Base-by-base conservation (phyloP, 2,797 vertebrate genomes). In the Sorex maritimensis region DNA sequence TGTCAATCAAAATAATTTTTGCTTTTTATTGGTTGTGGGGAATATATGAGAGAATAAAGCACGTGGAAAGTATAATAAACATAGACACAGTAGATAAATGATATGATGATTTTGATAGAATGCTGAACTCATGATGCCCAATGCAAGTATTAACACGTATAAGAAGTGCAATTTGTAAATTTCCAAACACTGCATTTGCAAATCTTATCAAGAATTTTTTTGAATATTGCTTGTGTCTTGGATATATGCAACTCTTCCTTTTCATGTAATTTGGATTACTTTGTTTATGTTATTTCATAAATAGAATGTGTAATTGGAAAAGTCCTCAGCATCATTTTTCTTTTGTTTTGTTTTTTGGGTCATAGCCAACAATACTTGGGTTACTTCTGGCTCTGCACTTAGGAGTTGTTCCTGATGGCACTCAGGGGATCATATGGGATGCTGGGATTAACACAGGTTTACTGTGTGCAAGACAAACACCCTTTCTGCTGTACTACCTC, bases 11-110 rank as follows among this genome's bases (percentile, higher is more conserved):
- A 61, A 74, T 21, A 46, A 77, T 44, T 75, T 92, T 81, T 75
- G 61, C 4, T 34, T 90, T 23, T 85, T 86, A 30, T 55, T 46
- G 13, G 58, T 67, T 94, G 21, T 38, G 8, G 41, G 84, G 79
- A 93, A 93, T 67, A 92, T 61, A 91, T 78, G 65, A 81, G 44
- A 88, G 24, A 73, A 6, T 84, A 26, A 93, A 92, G 34, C 68
- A 68, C 28, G 80, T 86, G 68, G 26, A 79, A 30, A 91, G 28
- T 49, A 26, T 81, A 86, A 68, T 14, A 34, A 63, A 73, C 24
- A 73, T 11, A 84, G n/a, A 74, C 30, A 65, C 26, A 77, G 26
- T 63, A 19, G 23, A 86, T 91, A 65, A 88, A 75, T 89, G 34
- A 58, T 74, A 46, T 71, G 46, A 41, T 88, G 67, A 71, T 71